Evolutionary conservation across 2,888 invertebrate genomes (phyloP), one percentile per base, ranked within the genome.

Genomic region (Eristalis arbustorum): DNA sequence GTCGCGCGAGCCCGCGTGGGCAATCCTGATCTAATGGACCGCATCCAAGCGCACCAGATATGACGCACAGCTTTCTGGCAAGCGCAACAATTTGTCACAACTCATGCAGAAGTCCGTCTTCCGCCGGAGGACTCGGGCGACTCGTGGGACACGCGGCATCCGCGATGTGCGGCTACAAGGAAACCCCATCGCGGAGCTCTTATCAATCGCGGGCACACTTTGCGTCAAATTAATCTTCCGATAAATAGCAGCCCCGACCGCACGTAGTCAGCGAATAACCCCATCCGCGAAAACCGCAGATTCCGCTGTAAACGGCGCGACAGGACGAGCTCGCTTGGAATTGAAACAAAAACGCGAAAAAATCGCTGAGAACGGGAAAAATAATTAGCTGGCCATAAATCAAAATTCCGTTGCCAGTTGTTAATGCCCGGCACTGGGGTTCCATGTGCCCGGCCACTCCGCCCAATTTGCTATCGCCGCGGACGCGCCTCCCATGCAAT

Each of bases 381-480:
- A 78, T 83, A 87, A 87, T 87, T 87, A 87, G 78, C 63, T n/a
- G 78, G 75, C 31, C 57, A 83, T 87, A 87, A 87, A 87, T 87
- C 87, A 87, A 87, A 82, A 75, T 74, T 83, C 78, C 78, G 57
- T 72, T 79, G 87, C 68, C 63, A 62, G 73, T 67, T 76, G 63
- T 68, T 80, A 77, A 73, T 77, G 76, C 49, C 42, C 69, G 72
- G 71, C 74, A n/a, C 28, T 64, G 37, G 72, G 75, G 59, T 25
- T 72, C n/a, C 74, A n/a, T n/a, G n/a, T n/a, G n/a, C 63, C 40
- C 61, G 66, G 66, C 25, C 63, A 42, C 74, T 57, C 61, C 71
- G 56, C 73, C 78, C 72, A 71, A 69, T 59, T 78, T 42, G 64
- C 67, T 34, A 62, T 56, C 31, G 34, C 68, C 18, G 64, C 68